These are phyloP conservation scores for Eupithecia subfuscata DNA, from an alignment of 2,888 invertebrate species.

Conservation along the genomic window DNA sequence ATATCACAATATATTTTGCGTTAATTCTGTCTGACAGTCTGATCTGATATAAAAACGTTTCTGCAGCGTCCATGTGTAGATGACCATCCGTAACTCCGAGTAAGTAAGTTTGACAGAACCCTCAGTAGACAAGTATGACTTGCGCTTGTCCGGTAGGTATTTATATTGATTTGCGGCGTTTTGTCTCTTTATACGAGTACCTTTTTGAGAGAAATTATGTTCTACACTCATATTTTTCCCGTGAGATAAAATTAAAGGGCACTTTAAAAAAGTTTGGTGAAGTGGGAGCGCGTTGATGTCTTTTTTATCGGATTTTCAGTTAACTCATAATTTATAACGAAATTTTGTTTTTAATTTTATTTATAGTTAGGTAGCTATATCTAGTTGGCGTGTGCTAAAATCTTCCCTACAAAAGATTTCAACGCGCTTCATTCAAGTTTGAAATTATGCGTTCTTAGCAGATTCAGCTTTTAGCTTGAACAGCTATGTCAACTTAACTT, in stretches of 20 bases:
- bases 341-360: too few species aligned
- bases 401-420: background rate
- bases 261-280: background rate
- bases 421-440: background rate
- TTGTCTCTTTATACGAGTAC: background rate
- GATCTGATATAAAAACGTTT: background rate
- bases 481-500: background rate
- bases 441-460: background rate
- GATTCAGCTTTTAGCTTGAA: background rate
- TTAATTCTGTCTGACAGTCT: background rate
- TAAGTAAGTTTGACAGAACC: background rate
- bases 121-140: background rate
- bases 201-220: slow-evolving; percentile 4
- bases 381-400: background rate
- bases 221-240: background rate
- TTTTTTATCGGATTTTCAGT: slow-evolving; percentile 40
- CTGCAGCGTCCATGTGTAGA: background rate
- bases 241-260: background rate
- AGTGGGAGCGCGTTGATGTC: slow-evolving; percentile 52
- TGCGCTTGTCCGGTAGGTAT: background rate
- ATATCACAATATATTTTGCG: background rate
- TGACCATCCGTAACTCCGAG: background rate
- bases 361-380: background rate
- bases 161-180: background rate
- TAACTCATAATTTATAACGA: too few species aligned